Base-by-base conservation (phyloP, 2,797 vertebrate species). In the Typhlichthys subterraneus region DNA sequence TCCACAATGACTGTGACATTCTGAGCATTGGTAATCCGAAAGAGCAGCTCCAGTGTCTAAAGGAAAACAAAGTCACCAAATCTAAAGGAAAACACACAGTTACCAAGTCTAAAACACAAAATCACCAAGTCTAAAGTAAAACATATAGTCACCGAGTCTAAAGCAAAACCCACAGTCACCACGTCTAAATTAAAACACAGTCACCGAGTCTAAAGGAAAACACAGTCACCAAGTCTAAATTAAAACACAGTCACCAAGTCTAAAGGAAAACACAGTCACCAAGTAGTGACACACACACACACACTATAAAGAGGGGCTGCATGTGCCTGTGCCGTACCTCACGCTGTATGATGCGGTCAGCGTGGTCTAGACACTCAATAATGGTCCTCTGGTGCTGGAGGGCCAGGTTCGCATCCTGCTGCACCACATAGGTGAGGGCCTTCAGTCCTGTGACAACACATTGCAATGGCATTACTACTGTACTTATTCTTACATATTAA, bases 341-440 rank as follows among this genome's bases (percentile, higher is more conserved):
- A 79, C 95, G 94, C 89, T 97, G 98, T 81, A 99, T 97, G 86
- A 98, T 96, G 65, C 94, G 93, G 87, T 98, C 97, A 1, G 95
- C 85, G 77, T 99, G 97, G 75, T 98, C 96, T 15, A 99, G 92
- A 87, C 97, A 98, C 78, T 99, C 97, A 60, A 99, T 99, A 84
- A 99, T 97, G 81, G 98, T 99, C 93, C 98, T 96, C 86, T 99
- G 98, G 87, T 99, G 97, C 77, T 99, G 97, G 67, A 99, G 91
- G 53, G 96, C 97, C 66, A 99, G 89, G 74, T 92, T 95, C 14
- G 96, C 94, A 84, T 99, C 96, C 81, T 98, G 96, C 84, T 97
- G 97, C 66, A 99, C 91, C 59, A 99, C 97, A 14, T 94, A 98
- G 1, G 97, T 97, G 71, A 99, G 93, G 61, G 97, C 97, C 67